Percentiles rank a stretch among this genome's conserved stretches.
Evolutionary conservation across 2,888 invertebrate genomes (phyloP).

Genomic region (Andrena camellia): DNA sequence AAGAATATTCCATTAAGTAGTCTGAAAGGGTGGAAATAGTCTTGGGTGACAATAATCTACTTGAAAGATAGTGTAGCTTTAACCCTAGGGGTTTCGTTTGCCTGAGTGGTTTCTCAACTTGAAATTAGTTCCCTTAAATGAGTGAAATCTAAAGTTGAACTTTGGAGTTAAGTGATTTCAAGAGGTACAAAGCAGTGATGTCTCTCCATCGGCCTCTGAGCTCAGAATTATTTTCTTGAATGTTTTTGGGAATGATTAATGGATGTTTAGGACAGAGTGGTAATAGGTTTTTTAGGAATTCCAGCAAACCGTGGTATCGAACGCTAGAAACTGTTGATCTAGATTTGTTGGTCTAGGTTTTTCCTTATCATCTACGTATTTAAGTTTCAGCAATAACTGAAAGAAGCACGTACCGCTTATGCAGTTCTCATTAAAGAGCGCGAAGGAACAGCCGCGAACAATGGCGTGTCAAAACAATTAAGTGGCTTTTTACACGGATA

Average conservation of each 20-base stretch:
- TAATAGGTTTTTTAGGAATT: background rate
- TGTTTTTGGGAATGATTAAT: background rate
- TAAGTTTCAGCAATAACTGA: background rate
- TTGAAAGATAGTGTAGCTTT: too few species aligned
- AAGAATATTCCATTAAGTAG: too few species aligned
- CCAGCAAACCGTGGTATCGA: background rate
- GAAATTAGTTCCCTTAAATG: too few species aligned
- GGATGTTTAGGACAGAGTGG: background rate
- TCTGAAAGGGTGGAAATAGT: too few species aligned
- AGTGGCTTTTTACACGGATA: constrained; percentile 9
- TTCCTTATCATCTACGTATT: background rate
- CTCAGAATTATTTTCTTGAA: background rate
- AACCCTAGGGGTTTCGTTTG: too few species aligned
- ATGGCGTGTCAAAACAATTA: constrained; percentile 35
- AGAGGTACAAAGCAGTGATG: too few species aligned
- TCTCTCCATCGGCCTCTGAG: background rate
- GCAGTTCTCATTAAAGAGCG: constrained; percentile 1
- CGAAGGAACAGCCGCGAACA: constrained; percentile 24
- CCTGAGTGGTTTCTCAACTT: too few species aligned
- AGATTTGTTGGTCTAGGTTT: background rate
- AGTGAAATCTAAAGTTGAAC: too few species aligned
- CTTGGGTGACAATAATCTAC: too few species aligned
- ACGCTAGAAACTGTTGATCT: background rate
- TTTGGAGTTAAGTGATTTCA: too few species aligned
- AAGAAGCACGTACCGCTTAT: background rate